Percentiles rank a stretch among this genome's conserved stretches.
These are phyloP conservation scores for Labeo calbasu DNA, from an alignment of 2,797 vertebrate genomes.

Conservation along the genomic window DNA sequence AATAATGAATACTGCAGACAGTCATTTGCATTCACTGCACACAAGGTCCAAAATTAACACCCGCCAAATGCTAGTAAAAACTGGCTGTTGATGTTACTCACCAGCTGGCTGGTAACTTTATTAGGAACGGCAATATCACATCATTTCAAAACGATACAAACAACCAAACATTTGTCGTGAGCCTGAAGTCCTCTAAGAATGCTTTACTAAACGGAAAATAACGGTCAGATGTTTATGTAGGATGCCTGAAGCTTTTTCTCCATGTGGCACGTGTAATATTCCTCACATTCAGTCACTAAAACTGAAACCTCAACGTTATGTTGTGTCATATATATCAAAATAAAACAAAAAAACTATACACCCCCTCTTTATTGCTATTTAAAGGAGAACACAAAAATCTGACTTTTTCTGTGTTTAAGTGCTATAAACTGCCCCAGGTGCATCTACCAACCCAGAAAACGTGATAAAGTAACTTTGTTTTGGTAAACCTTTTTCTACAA, in stretches of 20 bases:
- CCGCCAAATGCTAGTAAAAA: constrained; percentile 7
- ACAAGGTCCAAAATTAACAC: not conserved
- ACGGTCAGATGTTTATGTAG: not conserved
- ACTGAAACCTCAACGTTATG: not conserved
- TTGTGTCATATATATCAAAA: not conserved
- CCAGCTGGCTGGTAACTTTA: constrained; percentile 15
- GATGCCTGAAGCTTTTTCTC: not conserved
- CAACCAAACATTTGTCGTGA: not conserved
- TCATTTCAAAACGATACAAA: not conserved
- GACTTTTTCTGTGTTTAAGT: too few relatives aligned
- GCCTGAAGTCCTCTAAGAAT: not conserved
- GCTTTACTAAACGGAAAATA: not conserved
- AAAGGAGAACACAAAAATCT: not conserved
- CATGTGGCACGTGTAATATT: not conserved
- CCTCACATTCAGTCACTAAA: not conserved
- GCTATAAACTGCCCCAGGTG: too few relatives aligned
- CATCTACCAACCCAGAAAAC: too few relatives aligned
- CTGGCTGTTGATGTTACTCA: not conserved
- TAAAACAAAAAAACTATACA: too few relatives aligned
- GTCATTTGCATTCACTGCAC: constrained; percentile 11
- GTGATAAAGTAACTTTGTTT: too few relatives aligned
- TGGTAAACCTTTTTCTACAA: too few relatives aligned
- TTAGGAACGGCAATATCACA: constrained; percentile 4
- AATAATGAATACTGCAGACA: constrained; percentile 17
- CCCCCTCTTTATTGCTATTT: not conserved